Evolutionary conservation across 2,797 vertebrate genomes (phyloP), one percentile per base, ranked within the genome.

Genomic region (Amphiprion clarkii): DNA sequence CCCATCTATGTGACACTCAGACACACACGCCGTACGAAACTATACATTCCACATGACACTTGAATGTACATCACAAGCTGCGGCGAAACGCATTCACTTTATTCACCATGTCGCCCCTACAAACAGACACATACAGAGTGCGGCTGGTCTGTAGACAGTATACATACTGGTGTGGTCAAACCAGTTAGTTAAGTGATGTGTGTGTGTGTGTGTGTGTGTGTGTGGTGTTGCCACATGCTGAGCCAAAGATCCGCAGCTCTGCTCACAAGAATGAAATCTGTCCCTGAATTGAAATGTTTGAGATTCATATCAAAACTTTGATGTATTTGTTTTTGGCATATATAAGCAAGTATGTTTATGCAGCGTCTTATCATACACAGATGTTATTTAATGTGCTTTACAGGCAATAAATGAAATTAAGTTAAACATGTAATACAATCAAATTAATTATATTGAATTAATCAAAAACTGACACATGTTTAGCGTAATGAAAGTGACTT

Each of bases 21-120:
- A 57, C 13, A 44, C 42, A 44, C 23, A 40, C 31, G 6, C 36
- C 16, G 1, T 6, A 4, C 14, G 16, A 42, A 52, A 19, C 51
- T 61, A 36, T 19, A 25, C 33, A 69, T 57, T 68, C 49, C 58
- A 70, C 54, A 40, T 60, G 49, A 62, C 36, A 42, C 44, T 59
- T 3, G 1, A 55, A 58, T 56, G 27, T 46, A 36, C 67, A 27
- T 75, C 55, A 62, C 56, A 48, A 55, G 53, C 39, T 56, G 21
- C 63, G 63, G 42, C 9, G 36, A 31, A 40, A 54, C 8, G 4
- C 31, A 61, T 52, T 5, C 1, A 2, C 61, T 67, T 63, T 58
- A 25, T 56, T 23, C 17, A 19, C 16, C 51, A 7, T 6, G 2
- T 19, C 6, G 17, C 44, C 44, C 44, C 17, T 1, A 31, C 14